Base-by-base conservation (phyloP, 2,113 vertebrate species). In the Desmodus rotundus region DNA sequence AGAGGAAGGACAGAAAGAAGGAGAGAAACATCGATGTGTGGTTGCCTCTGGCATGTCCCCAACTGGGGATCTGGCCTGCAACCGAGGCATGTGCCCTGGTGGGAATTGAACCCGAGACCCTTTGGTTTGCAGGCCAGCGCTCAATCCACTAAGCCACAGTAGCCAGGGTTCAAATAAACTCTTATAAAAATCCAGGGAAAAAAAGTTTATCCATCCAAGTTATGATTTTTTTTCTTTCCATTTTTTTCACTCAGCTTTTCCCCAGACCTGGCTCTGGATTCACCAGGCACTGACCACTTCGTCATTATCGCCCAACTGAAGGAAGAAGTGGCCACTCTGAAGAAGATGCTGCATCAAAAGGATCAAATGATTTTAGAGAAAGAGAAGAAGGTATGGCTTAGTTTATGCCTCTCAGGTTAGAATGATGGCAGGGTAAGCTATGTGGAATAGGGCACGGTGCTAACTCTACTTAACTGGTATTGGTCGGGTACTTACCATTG, bases 311-410 rank as follows among this genome's bases (percentile, higher is more conserved):
- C 98, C 80, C 98, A 99, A 72, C 98, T 99, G 94, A 99, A 99
- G 96, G 99, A 99, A 95, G 99, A 99, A 91, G 99, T 99, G 85
- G 98, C 98, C 70, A 98, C 98, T 91, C 97, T 99, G 68, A 99
- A 99, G 97, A 99, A 99, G 97, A 98, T 98, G 98, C 97, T 99
- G 89, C 99, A 99, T 97, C 98, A 99, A 95, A 99, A 99, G 68
- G 99, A 99, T 97, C 98, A 99, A 94, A 98, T 99, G 98, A 99
- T 99, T 86, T 91, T 99, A 95, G 98, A 98, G 97, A 99, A 99
- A 97, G 99, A 99, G 93, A 99, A 99, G 96, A 99, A 99, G 98
- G 99, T 99, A 98, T 38, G 84, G 16, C 67, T 85, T 92, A 93
- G 45, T 91, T 82, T 50, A 90, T 28, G 41, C 63, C 58, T 91